Evolutionary conservation across 2,797 vertebrate genomes (phyloP).

Genomic region (Poecile montanus): DNA sequence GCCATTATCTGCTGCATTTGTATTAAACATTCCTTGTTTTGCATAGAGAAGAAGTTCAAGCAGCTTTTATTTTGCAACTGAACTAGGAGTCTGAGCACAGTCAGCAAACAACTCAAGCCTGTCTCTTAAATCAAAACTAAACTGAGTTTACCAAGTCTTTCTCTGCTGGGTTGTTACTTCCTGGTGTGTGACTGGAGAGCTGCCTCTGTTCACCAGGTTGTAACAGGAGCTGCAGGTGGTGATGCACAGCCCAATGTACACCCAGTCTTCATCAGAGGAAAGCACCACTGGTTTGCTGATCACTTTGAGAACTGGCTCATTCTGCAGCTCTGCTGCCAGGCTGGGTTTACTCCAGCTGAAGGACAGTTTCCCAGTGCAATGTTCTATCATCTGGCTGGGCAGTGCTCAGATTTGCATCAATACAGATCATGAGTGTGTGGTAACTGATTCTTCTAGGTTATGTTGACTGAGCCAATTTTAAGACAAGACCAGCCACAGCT

Average conservation of each 20-base stretch:
- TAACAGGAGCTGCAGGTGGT: not conserved
- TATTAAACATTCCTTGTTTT: not conserved
- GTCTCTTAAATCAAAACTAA: not conserved
- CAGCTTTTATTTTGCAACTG: not conserved
- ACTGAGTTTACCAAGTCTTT: not conserved
- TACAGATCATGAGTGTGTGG: not conserved
- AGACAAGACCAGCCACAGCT: not conserved
- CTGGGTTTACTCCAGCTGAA: not conserved
- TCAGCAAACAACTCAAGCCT: not conserved
- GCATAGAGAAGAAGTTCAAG: not conserved
- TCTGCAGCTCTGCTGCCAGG: not conserved
- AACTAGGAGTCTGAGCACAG: not conserved
- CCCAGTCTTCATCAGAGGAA: not conserved
- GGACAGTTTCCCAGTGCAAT: not conserved
- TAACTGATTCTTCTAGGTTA: not conserved
- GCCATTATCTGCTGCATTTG: not conserved
- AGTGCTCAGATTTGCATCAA: not conserved
- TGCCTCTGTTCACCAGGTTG: not conserved
- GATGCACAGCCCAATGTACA: not conserved
- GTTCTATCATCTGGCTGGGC: not conserved
- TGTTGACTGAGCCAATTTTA: not conserved
- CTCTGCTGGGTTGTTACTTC: not conserved
- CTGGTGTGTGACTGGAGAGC: not conserved
- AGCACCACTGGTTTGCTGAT: not conserved
- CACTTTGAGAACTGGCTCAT: accelerated